phyloP scores from a whole-genome alignment of 2,113 vertebrate species.

The Triplophysa rosa region DNA sequence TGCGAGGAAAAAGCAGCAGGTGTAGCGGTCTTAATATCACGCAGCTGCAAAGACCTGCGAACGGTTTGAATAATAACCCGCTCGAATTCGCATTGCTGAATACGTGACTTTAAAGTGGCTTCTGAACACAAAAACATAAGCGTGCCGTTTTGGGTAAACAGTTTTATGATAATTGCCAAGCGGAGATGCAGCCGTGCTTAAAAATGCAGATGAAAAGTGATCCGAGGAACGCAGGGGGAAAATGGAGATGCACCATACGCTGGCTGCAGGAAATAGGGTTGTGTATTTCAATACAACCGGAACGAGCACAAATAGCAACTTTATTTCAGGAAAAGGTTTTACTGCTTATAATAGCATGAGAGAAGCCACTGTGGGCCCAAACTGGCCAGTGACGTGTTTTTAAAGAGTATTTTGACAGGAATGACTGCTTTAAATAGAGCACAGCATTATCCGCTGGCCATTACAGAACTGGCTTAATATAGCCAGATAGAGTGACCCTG shows the following conservation, averaged over 20 bases:
- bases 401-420: conserved; percentile 51
- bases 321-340: conserved; percentile 51
- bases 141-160: conserved; percentile 32
- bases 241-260: background rate
- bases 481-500: conserved; percentile 53
- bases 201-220: conserved; percentile 54
- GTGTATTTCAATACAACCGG: conserved; percentile 55
- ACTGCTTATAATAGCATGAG: conserved; percentile 38
- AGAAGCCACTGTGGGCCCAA: conserved; percentile 31
- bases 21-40: conserved; percentile 23
- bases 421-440: conserved; percentile 56
- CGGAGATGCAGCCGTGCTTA: background rate
- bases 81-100: background rate
- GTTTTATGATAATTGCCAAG: conserved; percentile 62
- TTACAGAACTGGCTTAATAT: conserved; percentile 53
- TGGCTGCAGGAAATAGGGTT: conserved; percentile 3
- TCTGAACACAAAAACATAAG: conserved; percentile 24
- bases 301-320: conserved; percentile 52
- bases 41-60: background rate
- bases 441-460: conserved; percentile 30
- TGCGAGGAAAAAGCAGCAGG: conserved; percentile 22
- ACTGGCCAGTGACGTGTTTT: conserved; percentile 39
- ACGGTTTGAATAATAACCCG: conserved; percentile 22
- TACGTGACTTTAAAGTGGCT: background rate
- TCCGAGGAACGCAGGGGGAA: background rate